phyloP scores from a whole-genome alignment of 2,888 invertebrate genomes.

The Diogma glabrata region DNA sequence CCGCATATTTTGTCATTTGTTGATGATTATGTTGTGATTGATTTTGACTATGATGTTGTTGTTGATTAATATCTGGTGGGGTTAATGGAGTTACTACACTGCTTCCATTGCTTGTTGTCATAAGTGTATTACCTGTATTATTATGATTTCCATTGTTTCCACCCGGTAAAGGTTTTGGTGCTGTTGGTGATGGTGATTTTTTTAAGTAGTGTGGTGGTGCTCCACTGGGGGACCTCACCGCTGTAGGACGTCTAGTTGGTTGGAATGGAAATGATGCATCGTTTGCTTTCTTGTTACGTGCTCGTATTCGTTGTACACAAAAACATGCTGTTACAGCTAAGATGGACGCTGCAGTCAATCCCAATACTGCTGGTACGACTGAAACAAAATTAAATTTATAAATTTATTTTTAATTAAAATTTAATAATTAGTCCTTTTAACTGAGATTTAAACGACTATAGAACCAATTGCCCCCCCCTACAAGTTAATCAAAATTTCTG shows the following conservation, averaged over 20 bases:
- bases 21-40: conserved; percentile 16
- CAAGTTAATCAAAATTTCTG: too few relatives aligned
- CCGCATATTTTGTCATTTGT: conserved; percentile 30
- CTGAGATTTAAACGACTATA: too few relatives aligned
- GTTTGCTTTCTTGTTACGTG: conserved; percentile 33
- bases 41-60: conserved; percentile 13
- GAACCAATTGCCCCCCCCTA: too few relatives aligned
- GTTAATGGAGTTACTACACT: conserved; percentile 3
- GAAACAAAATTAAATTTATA: too few relatives aligned
- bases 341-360: conserved; percentile 34
- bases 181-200: conserved; percentile 85
- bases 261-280: conserved; percentile 35
- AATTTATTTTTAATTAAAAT: too few relatives aligned
- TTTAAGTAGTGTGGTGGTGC: conserved; percentile 71
- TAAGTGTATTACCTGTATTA: background rate
- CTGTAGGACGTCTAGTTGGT: conserved; percentile 37
- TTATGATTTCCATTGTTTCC: background rate
- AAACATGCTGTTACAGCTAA: conserved; percentile 33
- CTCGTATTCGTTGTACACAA: conserved; percentile 32
- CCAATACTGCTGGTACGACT: conserved; percentile 36
- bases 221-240: conserved; percentile 76
- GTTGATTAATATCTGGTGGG: conserved; percentile 6
- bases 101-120: background rate
- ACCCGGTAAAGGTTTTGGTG: conserved; percentile 38
- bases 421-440: too few relatives aligned